A percentile compares a stretch with the other conserved stretches of the same genome.
These are phyloP conservation scores for Tapera naevia DNA, from an alignment of 2,797 vertebrate species.

Conservation along the genomic window DNA sequence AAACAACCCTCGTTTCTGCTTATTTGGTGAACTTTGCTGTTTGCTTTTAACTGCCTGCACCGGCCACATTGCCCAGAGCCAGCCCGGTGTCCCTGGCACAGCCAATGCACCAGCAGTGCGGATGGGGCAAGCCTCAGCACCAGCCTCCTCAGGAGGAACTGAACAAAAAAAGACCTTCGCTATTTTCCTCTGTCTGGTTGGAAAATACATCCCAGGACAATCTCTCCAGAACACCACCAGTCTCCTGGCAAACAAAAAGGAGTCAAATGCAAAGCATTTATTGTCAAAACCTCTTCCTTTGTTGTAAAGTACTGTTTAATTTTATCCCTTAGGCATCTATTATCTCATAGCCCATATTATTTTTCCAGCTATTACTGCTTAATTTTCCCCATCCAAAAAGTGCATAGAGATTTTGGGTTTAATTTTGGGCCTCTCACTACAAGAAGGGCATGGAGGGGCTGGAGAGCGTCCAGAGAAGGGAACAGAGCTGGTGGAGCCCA, in stretches of 20 bases:
- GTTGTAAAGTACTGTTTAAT: slow-evolving; percentile 48
- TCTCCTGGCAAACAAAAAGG: slow-evolving; percentile 12
- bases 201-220: neutral
- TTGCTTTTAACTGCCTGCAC: neutral
- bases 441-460: too few relatives aligned
- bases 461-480: too few relatives aligned
- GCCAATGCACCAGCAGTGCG: rapidly evolving
- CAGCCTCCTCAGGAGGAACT: neutral
- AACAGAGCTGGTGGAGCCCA: too few relatives aligned
- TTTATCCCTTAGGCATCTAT: slow-evolving; percentile 62
- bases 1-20: neutral
- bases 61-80: neutral
- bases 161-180: neutral
- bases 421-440: too few relatives aligned
- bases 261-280: slow-evolving; percentile 43
- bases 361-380: slow-evolving; percentile 57
- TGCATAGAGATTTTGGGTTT: neutral
- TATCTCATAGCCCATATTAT: slow-evolving; percentile 58
- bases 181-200: neutral
- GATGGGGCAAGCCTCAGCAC: rapidly evolving
- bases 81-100: neutral
- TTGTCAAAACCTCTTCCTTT: slow-evolving; percentile 57
- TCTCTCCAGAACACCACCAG: neutral
- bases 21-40: neutral
- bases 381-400: slow-evolving; percentile 40